phyloP scores from a whole-genome alignment of 2,888 invertebrate species.

The Synanthedon tipuliformis region DNA sequence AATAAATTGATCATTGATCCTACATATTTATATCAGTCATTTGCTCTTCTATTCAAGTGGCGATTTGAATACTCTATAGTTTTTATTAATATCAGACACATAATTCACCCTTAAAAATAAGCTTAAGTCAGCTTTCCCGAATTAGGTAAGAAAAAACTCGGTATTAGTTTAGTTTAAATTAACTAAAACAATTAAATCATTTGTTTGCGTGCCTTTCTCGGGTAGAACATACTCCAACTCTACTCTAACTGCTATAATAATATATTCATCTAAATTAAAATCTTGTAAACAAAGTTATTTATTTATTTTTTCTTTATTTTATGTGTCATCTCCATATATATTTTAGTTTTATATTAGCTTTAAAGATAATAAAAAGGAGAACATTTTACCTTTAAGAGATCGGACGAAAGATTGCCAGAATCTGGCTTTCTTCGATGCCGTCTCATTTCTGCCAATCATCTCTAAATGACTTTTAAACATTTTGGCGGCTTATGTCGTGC shows the following conservation, averaged over 20 bases:
- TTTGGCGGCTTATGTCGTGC: constrained; percentile 78
- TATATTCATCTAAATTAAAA: neutral
- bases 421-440: constrained; percentile 91
- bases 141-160: too few relatives aligned
- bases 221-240: too few relatives aligned
- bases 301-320: neutral
- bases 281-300: neutral
- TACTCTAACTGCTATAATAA: too few relatives aligned
- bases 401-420: constrained; percentile 95
- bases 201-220: too few relatives aligned
- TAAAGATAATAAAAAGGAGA: neutral
- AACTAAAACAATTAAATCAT: too few relatives aligned
- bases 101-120: too few relatives aligned
- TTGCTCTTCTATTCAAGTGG: too few relatives aligned
- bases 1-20: neutral
- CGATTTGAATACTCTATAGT: too few relatives aligned
- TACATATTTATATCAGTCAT: too few relatives aligned
- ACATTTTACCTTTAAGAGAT: constrained; percentile 85
- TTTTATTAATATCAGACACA: too few relatives aligned
- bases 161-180: too few relatives aligned
- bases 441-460: constrained; percentile 94
- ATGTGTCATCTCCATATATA: neutral
- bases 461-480: constrained; percentile 93
- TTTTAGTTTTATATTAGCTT: neutral
- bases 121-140: too few relatives aligned